Evolutionary conservation across 2,888 invertebrate species (phyloP).

Genomic region (Trissoscelio sp.): DNA sequence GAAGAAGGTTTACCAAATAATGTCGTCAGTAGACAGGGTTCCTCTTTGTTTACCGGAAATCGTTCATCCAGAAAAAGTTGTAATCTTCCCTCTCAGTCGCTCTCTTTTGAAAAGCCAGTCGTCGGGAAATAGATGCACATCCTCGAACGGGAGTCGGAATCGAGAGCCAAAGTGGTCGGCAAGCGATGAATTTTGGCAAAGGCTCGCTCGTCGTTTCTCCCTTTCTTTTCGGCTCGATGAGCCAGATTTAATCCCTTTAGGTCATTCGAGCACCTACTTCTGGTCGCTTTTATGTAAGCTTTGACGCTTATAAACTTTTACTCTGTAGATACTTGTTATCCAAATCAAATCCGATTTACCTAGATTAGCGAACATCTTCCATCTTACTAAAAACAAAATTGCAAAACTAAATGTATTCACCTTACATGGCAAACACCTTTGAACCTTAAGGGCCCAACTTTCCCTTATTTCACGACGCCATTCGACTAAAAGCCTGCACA

Average conservation of each 20-base stretch:
- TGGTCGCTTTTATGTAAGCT: slow-evolving; percentile 70
- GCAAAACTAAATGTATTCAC: slow-evolving; percentile 31
- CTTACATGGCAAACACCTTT: too few species aligned
- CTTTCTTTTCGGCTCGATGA: slow-evolving; percentile 74
- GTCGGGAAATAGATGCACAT: slow-evolving; percentile 65
- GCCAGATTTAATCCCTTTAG: slow-evolving; percentile 75
- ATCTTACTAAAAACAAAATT: too few species aligned
- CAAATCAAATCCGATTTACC: slow-evolving; percentile 55
- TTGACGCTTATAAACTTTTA: slow-evolving; percentile 69
- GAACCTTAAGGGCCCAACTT: slow-evolving; percentile 16
- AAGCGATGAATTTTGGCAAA: slow-evolving; percentile 74
- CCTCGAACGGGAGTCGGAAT: slow-evolving; percentile 68
- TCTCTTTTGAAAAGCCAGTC: slow-evolving; percentile 63
- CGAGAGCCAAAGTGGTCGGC: slow-evolving; percentile 69
- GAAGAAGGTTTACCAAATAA: slow-evolving; percentile 78
- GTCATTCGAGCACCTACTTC: slow-evolving; percentile 71
- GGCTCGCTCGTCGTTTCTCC: slow-evolving; percentile 67
- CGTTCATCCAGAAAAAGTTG: slow-evolving; percentile 72
- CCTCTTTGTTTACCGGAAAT: slow-evolving; percentile 74
- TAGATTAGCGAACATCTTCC: slow-evolving; percentile 49
- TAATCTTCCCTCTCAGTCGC: slow-evolving; percentile 54
- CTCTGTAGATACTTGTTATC: slow-evolving; percentile 57
- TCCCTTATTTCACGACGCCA: slow-evolving; percentile 37
- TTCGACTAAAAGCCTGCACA: slow-evolving; percentile 41
- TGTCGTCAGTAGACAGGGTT: slow-evolving; percentile 72